A percentile compares a stretch with the other conserved stretches of the same genome.
These are phyloP conservation scores for Seriola dumerili DNA, from an alignment of 2,113 vertebrate species.

Conservation along the genomic window DNA sequence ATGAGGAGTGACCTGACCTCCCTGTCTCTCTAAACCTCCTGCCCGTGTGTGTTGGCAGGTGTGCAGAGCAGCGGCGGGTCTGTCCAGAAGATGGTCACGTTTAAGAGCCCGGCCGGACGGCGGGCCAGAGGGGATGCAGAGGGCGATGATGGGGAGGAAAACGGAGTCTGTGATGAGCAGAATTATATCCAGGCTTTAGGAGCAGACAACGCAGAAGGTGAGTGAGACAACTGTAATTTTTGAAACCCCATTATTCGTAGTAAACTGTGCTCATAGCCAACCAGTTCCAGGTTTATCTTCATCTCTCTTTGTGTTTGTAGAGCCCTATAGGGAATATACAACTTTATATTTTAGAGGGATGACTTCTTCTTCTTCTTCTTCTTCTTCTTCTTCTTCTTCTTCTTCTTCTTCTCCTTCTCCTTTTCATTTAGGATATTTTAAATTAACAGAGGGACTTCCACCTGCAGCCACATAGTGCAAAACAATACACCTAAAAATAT, in stretches of 20 bases:
- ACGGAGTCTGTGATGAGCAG: conserved; percentile 86
- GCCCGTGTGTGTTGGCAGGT: conserved; percentile 64
- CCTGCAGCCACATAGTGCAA: neutral
- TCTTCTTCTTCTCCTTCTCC: too few relatives aligned
- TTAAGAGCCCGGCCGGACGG: conserved; percentile 82
- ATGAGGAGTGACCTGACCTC: too few relatives aligned
- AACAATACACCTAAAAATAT: neutral
- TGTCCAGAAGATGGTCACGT: conserved; percentile 81
- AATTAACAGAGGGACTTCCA: too few relatives aligned
- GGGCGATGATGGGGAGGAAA: conserved; percentile 75
- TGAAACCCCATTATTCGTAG: neutral
- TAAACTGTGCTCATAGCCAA: neutral
- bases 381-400: too few relatives aligned
- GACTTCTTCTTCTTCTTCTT: too few relatives aligned
- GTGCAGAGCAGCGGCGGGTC: conserved; percentile 75
- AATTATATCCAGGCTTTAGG: conserved; percentile 89
- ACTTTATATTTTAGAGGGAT: too few relatives aligned
- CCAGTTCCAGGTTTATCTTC: neutral
- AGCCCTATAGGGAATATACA: too few relatives aligned
- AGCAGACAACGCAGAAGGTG: conserved; percentile 85
- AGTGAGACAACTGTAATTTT: neutral
- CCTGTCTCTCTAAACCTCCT: neutral
- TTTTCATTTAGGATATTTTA: neutral
- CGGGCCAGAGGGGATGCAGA: conserved; percentile 51
- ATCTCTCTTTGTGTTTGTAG: neutral